These are phyloP conservation scores for Pseudopleuronectes americanus DNA, from an alignment of 2,797 vertebrate genomes.

Conservation along the genomic window DNA sequence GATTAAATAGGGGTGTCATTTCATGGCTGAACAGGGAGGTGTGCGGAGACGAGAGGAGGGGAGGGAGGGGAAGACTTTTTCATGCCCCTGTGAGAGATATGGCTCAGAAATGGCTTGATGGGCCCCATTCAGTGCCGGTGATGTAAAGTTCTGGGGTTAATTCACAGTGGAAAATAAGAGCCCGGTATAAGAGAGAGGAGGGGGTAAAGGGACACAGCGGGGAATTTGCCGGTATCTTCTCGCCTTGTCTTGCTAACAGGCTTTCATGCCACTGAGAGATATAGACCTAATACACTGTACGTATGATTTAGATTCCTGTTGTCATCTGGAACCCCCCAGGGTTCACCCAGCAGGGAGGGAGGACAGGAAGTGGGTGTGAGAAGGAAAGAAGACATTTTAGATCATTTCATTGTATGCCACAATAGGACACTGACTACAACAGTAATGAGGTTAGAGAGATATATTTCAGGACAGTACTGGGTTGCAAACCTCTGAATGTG, in stretches of 20 bases:
- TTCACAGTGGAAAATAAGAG: conserved; percentile 55
- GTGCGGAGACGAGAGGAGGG: conserved; percentile 17
- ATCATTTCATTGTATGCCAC: background rate
- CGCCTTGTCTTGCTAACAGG: conserved; percentile 46
- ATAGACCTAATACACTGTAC: conserved; percentile 44
- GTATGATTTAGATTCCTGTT: conserved; percentile 61
- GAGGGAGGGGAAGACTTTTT: conserved; percentile 53
- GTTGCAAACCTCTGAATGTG: conserved; percentile 8
- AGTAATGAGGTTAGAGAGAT: conserved; percentile 6
- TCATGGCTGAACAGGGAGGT: conserved; percentile 79
- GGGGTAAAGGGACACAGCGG: conserved; percentile 41
- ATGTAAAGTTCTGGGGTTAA: conserved; percentile 65
- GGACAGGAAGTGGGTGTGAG: conserved; percentile 7
- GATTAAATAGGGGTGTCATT: conserved; percentile 83
- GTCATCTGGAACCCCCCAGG: conserved; percentile 63
- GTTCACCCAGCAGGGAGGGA: conserved; percentile 31
- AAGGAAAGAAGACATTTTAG: conserved; percentile 6
- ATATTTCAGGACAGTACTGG: conserved; percentile 14
- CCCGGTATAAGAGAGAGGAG: conserved; percentile 38
- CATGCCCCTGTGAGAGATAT: conserved; percentile 77
- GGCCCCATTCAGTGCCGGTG: conserved; percentile 63
- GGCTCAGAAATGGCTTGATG: conserved; percentile 68
- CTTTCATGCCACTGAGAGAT: conserved; percentile 59
- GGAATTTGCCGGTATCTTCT: conserved; percentile 59
- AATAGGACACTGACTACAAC: background rate